A percentile compares a stretch with the other conserved stretches of the same genome.
These are phyloP conservation scores for Ypsolopha scabrella DNA, from an alignment of 2,888 invertebrate species.

Conservation along the genomic window DNA sequence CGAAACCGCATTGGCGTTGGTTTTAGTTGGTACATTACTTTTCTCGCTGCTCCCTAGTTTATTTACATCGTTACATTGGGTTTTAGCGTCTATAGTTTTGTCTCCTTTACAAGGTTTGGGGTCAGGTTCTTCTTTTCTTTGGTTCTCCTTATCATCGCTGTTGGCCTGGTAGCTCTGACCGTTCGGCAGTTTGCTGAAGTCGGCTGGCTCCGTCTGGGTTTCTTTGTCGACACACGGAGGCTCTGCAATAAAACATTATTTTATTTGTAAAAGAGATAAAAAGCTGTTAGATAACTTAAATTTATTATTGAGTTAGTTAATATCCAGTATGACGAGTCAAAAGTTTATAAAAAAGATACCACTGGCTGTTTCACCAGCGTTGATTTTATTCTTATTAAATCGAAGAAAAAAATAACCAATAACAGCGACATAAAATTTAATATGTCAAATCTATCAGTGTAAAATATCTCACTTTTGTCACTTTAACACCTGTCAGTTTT, in stretches of 20 bases:
- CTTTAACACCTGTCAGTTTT: too few relatives aligned
- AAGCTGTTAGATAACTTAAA: too few relatives aligned
- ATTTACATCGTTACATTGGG: conserved; percentile 23
- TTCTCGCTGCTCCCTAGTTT: conserved; percentile 11
- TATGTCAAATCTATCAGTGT: too few relatives aligned
- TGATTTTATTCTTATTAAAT: too few relatives aligned
- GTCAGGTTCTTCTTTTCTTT: conserved; percentile 10
- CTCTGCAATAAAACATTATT: conserved; percentile 25
- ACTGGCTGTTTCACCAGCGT: too few relatives aligned
- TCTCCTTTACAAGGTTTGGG: conserved; percentile 11
- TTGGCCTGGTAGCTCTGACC: conserved; percentile 34
- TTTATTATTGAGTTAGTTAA: too few relatives aligned
- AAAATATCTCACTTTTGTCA: too few relatives aligned
- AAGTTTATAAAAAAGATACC: too few relatives aligned
- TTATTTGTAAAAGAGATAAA: not conserved
- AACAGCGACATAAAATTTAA: too few relatives aligned
- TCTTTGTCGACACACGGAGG: conserved; percentile 38
- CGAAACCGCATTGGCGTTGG: not conserved
- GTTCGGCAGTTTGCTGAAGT: conserved; percentile 39
- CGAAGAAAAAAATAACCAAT: too few relatives aligned
- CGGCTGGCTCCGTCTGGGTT: conserved; percentile 49
- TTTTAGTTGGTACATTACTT: conserved; percentile 53
- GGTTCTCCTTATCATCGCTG: conserved; percentile 9
- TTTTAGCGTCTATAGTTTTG: conserved; percentile 16
- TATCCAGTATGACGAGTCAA: too few relatives aligned